Evolutionary conservation across 2,888 invertebrate species (phyloP), one percentile per base, ranked within the genome.

Genomic region (Ectemnius lituratus): DNA sequence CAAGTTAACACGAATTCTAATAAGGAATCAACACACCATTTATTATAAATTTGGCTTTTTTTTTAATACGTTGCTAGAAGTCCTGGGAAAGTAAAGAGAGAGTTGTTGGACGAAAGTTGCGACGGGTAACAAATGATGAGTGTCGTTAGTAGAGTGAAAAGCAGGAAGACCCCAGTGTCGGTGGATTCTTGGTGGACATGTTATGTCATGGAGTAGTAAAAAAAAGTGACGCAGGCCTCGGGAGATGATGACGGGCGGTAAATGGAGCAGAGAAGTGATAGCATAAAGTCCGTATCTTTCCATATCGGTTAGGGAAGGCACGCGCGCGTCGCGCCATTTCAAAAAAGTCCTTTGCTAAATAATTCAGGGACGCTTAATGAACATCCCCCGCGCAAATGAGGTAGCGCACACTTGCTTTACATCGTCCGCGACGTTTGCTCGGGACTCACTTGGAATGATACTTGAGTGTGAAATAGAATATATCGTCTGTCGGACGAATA

Each of bases 311-410:
- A 37, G 37, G 8, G 11, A 6, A 37, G 37, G 37, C 37, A 11
- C 37, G 37, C 6, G 37, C 37, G 37, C 37, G 37, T 37, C 37
- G 64, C 70, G 67, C 45, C 70, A 73, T 75, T 75, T 37, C 56
- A 13, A 23, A 56, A 27, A 58, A 47, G 23, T 68, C 57, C 58
- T 73, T 75, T 74, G 62, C 62, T 78, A 70, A 78, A 80, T 80
- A 74, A 80, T 80, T 80, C 69, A 72, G 28, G 62, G 28, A 49
- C 47, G 59, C 75, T 70, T 81, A 80, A 81, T 76, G 74, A 81
- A 80, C 68, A 73, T 65, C 63, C 67, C 52, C 23, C 27, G 56
- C 4, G 37, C 37, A 73, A 70, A 57, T 28, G 60, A 65, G 62
- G 28, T 28, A 14, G 18, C 56, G 37, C 60, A 18, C 45, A 37